phyloP scores from a whole-genome alignment of 2,888 invertebrate species.

The Myathropa florea region DNA sequence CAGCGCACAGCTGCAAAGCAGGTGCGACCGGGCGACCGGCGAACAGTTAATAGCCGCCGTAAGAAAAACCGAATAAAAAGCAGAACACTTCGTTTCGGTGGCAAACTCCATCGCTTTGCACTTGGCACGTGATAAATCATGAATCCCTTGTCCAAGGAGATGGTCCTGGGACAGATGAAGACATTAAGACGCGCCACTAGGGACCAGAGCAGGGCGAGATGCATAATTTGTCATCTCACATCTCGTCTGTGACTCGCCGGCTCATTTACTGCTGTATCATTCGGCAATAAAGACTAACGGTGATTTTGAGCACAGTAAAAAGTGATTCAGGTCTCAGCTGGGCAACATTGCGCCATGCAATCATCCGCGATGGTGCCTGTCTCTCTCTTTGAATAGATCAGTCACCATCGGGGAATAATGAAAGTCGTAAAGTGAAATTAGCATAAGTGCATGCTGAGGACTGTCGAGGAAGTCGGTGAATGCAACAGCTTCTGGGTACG shows the following conservation, averaged over 20 bases:
- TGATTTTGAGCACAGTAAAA: neutral
- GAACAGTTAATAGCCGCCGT: too few species aligned
- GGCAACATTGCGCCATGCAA: neutral
- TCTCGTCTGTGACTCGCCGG: neutral
- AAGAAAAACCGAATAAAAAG: too few species aligned
- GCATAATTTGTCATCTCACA: neutral
- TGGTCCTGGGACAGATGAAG: neutral
- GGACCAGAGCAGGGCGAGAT: neutral
- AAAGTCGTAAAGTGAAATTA: neutral
- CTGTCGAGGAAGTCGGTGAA: neutral
- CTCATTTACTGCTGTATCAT: neutral
- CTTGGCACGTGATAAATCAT: slow-evolving; percentile 62
- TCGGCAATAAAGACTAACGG: neutral
- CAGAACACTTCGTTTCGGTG: neutral
- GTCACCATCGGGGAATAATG: neutral
- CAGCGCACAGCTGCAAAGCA: neutral
- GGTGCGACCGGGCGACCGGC: neutral
- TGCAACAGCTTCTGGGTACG: neutral
- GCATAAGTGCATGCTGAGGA: neutral
- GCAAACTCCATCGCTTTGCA: slow-evolving; percentile 33
- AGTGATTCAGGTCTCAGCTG: neutral
- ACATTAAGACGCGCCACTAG: neutral
- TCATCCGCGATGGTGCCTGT: neutral
- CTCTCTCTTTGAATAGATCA: neutral
- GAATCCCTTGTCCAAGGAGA: neutral